Conservation (phyloP, 2,888 invertebrate genomes). For the Xestia rhomboidea region DNA sequence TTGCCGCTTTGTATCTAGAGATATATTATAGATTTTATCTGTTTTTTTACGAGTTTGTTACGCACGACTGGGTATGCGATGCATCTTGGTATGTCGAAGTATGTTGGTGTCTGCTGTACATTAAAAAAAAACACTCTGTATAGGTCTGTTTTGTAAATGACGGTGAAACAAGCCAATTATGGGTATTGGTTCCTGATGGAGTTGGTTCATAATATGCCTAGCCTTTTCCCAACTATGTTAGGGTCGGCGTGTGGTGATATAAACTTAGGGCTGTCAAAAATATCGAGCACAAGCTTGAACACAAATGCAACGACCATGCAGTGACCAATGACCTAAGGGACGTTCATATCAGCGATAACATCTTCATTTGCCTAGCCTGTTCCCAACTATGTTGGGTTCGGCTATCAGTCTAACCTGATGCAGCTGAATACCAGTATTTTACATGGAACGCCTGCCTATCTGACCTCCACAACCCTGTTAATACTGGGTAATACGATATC, state of each 20-base stretch:
- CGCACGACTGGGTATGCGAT: constrained; percentile 50
- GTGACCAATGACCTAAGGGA: too few relatives aligned
- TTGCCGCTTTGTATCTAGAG: constrained; percentile 55
- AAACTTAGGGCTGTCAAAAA: too few relatives aligned
- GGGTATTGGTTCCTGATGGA: background rate
- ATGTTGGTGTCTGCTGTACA: constrained; percentile 15
- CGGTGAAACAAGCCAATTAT: background rate
- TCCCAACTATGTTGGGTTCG: background rate
- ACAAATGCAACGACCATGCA: too few relatives aligned
- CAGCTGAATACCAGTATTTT: background rate
- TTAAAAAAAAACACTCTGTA: constrained; percentile 12
- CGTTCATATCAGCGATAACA: too few relatives aligned
- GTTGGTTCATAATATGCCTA: background rate
- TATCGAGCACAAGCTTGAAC: too few relatives aligned
- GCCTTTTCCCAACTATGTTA: background rate
- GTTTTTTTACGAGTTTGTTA: constrained; percentile 53
- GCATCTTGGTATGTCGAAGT: constrained; percentile 24
- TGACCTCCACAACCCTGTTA: background rate
- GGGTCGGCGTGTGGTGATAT: too few relatives aligned
- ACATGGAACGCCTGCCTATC: background rate
- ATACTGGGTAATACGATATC: background rate
- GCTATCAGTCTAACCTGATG: background rate
- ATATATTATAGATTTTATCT: constrained; percentile 52
- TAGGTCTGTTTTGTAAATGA: constrained; percentile 11
- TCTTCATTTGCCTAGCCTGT: background rate